Evolutionary conservation across 2,888 invertebrate genomes (phyloP), one percentile per base, ranked within the genome.

Genomic region (Stramonita haemastoma): DNA sequence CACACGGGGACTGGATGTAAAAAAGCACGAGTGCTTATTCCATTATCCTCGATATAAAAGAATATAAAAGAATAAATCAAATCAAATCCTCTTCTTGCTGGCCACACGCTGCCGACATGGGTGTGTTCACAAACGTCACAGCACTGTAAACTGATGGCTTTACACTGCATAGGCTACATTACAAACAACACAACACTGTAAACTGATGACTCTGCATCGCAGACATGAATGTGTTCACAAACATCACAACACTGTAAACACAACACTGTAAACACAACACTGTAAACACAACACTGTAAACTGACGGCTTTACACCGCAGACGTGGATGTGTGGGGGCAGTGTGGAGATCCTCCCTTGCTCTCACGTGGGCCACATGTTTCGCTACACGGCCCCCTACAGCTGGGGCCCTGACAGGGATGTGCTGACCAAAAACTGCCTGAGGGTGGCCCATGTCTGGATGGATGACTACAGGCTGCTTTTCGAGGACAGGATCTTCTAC

Each of bases 271-370:
- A 66, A 66, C 13, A 66, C 26, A 22, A 66, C 66, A 66, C 66
- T 66, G 26, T 66, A 22, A 66, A 66, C 66, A 66, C 26, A 22
- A 66, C 66, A 66, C 66, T 66, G 26, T 66, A 22, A 66, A 66
- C 13, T 22, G 19, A 2, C 13, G 17, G 2, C 66, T 66, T 66
- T 1, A 66, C 34, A 8, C 26, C 2, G 22, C 91, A 98, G 98
- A 97, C 98, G 81, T 99, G 99, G 99, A 98, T 98, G 97, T 99
- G 99, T 95, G 99, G 99, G 4, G 99, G 99, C 0, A 96, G 97
- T 13, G 96, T 99, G 26, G 98, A 99, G 95, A 97, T 99, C 89
- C 97, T 99, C 73, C 99, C 99, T 0, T 99, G 99, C 95, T 99
- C 99, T 60, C 97, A 99, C 34, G 98, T 99, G 0, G 99, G 99